A percentile compares a stretch with the other conserved stretches of the same genome.
phyloP scores from a whole-genome alignment of 2,888 invertebrate species.

The Chrysolina haemoptera region DNA sequence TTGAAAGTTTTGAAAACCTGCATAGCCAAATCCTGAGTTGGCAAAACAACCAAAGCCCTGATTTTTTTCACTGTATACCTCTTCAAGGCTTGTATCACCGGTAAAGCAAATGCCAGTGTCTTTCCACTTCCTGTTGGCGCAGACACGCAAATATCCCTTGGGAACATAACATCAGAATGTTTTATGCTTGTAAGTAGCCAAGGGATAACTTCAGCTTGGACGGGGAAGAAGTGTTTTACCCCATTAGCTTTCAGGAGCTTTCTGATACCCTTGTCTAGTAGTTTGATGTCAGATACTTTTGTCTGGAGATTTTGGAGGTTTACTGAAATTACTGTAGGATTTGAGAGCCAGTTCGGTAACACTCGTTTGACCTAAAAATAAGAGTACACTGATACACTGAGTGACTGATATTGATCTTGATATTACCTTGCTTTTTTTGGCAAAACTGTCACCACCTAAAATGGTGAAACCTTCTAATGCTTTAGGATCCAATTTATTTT shows the following conservation, averaged over 20 bases:
- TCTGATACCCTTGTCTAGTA: slow-evolving; percentile 77
- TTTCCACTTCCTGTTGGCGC: slow-evolving; percentile 99
- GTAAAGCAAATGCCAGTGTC: slow-evolving; percentile 94
- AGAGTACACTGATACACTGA: not conserved
- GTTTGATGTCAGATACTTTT: slow-evolving; percentile 73
- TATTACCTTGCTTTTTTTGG: slow-evolving; percentile 72
- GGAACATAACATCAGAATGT: slow-evolving; percentile 77
- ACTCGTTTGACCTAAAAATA: slow-evolving; percentile 79
- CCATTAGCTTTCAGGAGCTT: slow-evolving; percentile 79
- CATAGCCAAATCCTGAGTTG: slow-evolving; percentile 91
- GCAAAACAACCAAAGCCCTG: slow-evolving; percentile 91
- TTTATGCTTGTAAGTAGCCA: slow-evolving; percentile 79
- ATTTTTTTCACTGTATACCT: slow-evolving; percentile 70
- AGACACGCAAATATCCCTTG: slow-evolving; percentile 94
- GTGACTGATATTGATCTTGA: too few relatives aligned
- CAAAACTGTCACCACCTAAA: slow-evolving; percentile 77
- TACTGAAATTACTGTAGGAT: slow-evolving; percentile 84
- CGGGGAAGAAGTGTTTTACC: slow-evolving; percentile 87
- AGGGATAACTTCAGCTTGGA: slow-evolving; percentile 85
- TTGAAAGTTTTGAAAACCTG: slow-evolving; percentile 91
- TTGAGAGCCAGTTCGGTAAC: slow-evolving; percentile 89
- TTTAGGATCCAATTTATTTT: slow-evolving; percentile 55
- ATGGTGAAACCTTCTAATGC: slow-evolving; percentile 75
- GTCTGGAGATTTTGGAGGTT: slow-evolving; percentile 75
- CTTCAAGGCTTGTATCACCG: slow-evolving; percentile 82